A percentile compares a stretch with the other conserved stretches of the same genome.
phyloP scores from a whole-genome alignment of 2,797 vertebrate genomes.

The Microchirus variegatus region DNA sequence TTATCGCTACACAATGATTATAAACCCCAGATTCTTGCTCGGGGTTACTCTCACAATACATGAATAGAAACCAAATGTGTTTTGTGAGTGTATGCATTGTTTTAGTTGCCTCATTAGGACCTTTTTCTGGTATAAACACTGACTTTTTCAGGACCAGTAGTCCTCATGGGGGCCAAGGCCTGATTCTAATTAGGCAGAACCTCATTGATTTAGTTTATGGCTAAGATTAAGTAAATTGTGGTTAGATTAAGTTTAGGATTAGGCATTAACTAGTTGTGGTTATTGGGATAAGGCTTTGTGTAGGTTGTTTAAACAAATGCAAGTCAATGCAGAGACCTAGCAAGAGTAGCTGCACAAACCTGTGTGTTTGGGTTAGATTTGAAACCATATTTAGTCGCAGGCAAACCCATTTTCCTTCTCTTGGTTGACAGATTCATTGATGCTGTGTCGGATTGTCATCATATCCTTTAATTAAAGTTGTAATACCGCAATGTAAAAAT shows the following conservation, averaged over 20 bases:
- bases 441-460: background rate
- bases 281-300: too few relatives aligned
- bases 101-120: background rate
- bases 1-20: slow-evolving; percentile 44
- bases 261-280: too few relatives aligned
- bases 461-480: slow-evolving; percentile 16
- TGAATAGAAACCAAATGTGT: slow-evolving; percentile 46
- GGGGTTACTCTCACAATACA: slow-evolving; percentile 38
- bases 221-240: too few relatives aligned
- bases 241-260: too few relatives aligned
- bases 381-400: slow-evolving; percentile 25
- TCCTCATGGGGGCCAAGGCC: too few relatives aligned
- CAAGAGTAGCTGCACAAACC: too few relatives aligned
- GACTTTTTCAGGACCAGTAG: too few relatives aligned
- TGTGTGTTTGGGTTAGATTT: slow-evolving; percentile 24
- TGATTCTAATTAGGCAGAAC: too few relatives aligned
- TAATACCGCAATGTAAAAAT: background rate
- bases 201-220: too few relatives aligned
- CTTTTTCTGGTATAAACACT: too few relatives aligned
- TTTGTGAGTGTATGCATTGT: slow-evolving; percentile 11
- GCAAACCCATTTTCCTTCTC: slow-evolving; percentile 5
- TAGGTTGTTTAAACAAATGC: too few relatives aligned
- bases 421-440: slow-evolving; percentile 14
- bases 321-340: too few relatives aligned
- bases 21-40: slow-evolving; percentile 50